Evolutionary conservation across 2,797 vertebrate genomes (phyloP).

Genomic region (Oryzias sinensis): DNA sequence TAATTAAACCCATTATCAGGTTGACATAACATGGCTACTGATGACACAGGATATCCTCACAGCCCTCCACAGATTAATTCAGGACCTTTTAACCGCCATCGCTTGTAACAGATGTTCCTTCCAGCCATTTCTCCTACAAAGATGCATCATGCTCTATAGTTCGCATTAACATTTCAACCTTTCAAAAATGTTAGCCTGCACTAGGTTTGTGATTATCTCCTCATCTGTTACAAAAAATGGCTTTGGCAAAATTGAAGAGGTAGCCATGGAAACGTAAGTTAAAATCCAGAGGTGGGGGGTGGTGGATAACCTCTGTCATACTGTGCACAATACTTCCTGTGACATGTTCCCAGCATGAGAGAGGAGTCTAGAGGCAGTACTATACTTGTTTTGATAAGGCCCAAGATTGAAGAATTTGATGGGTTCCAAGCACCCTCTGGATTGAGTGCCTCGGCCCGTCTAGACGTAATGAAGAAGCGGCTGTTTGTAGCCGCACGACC

Average conservation of each 20-base stretch:
- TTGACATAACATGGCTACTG: slow-evolving; percentile 64
- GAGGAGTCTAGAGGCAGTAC: no score
- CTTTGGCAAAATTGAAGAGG: slow-evolving; percentile 44
- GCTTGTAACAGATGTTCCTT: slow-evolving; percentile 65
- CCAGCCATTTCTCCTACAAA: slow-evolving; percentile 40
- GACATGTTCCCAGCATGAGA: slow-evolving; percentile 42
- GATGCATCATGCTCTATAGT: slow-evolving; percentile 41
- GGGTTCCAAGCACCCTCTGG: slow-evolving; percentile 57
- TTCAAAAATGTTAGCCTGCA: slow-evolving; percentile 48
- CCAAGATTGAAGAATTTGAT: slow-evolving; percentile 70
- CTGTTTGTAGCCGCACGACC: slow-evolving; percentile 24
- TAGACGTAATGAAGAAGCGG: slow-evolving; percentile 64
- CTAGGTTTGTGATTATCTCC: slow-evolving; percentile 53
- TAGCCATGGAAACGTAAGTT: slow-evolving; percentile 68
- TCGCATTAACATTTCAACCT: slow-evolving; percentile 24
- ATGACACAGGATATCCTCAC: slow-evolving; percentile 68
- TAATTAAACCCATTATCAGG: slow-evolving; percentile 71
- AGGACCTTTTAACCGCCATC: slow-evolving; percentile 46
- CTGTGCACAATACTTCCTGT: slow-evolving; percentile 48
- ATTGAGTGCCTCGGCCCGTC: slow-evolving; percentile 43
- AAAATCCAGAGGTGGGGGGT: slow-evolving; percentile 30
- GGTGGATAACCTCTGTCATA: slow-evolving; percentile 43
- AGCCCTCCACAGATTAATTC: slow-evolving; percentile 68
- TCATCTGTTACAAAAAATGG: slow-evolving; percentile 45
- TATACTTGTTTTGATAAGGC: no score